Percentiles rank a stretch among this genome's conserved stretches.
phyloP scores from a whole-genome alignment of 2,888 invertebrate species.

The Pachliopta kotzebuea region DNA sequence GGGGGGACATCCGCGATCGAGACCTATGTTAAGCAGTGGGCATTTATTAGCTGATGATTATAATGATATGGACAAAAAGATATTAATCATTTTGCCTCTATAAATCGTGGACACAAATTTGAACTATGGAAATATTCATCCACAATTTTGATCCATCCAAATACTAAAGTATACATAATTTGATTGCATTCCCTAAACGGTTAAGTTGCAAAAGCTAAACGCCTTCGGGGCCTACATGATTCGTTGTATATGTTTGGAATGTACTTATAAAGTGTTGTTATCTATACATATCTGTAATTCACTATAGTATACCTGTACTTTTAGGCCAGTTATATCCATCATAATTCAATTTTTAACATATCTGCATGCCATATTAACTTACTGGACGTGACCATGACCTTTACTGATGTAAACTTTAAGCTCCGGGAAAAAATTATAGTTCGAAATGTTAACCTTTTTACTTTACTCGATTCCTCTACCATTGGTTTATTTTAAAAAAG shows the following conservation, averaged over 20 bases:
- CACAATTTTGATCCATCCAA: conserved; percentile 13
- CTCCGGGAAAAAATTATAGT: conserved; percentile 9
- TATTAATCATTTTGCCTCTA: not conserved
- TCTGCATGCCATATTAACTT: conserved; percentile 14
- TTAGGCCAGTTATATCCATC: conserved; percentile 5
- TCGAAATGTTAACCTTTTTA: not conserved
- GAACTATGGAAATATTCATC: not conserved
- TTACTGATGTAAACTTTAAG: conserved; percentile 15
- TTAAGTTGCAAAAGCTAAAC: conserved; percentile 16
- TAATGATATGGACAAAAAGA: too few species aligned
- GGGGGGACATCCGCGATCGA: too few species aligned
- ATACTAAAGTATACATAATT: conserved; percentile 16
- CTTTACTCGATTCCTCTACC: too few species aligned
- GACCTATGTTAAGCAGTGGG: too few species aligned
- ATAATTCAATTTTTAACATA: conserved; percentile 23
- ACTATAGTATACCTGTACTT: conserved; percentile 3
- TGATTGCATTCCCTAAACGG: conserved; percentile 20
- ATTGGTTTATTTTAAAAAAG: too few species aligned
- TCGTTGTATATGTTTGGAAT: conserved; percentile 15
- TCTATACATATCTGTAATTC: not conserved
- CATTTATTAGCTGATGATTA: too few species aligned
- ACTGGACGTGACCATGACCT: conserved; percentile 22
- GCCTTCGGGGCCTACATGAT: conserved; percentile 12
- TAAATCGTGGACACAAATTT: not conserved
- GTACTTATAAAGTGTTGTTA: not conserved